A percentile compares a stretch with the other conserved stretches of the same genome.
Evolutionary conservation across 2,797 vertebrate species (phyloP).

Genomic region (Aldrovandia affinis): DNA sequence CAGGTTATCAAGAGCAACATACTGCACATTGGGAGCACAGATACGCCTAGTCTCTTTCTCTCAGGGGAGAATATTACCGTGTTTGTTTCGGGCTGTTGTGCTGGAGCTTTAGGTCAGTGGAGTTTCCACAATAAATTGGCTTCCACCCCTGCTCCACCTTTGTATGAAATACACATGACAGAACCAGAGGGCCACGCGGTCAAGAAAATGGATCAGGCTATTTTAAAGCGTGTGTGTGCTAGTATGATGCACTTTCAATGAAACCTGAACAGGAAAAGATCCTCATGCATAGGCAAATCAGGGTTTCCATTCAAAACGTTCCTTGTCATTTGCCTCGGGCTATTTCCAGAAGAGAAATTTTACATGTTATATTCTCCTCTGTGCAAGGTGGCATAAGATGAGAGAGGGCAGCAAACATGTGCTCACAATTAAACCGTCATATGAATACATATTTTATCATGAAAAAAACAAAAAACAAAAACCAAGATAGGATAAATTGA

Average conservation of each 20-base stretch:
- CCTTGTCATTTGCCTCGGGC: too few relatives aligned
- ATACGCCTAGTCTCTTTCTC: conserved; percentile 40
- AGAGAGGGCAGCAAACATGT: not conserved
- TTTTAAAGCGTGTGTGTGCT: not conserved
- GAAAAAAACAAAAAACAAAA: not conserved
- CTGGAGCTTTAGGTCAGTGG: not conserved
- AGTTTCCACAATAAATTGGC: conserved; percentile 41
- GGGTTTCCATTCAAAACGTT: not conserved
- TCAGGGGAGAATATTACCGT: conserved; percentile 33
- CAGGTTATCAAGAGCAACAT: conserved; percentile 41
- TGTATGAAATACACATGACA: conserved; percentile 62
- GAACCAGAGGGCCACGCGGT: conserved; percentile 15
- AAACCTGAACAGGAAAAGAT: not conserved
- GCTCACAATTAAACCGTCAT: not conserved
- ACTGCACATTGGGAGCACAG: conserved; percentile 30
- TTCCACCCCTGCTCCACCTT: conserved; percentile 69
- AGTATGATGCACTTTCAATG: not conserved
- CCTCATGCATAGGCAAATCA: not conserved
- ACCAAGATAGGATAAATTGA: not conserved
- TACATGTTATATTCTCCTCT: not conserved
- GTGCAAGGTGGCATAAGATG: not conserved
- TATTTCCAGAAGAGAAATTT: not conserved
- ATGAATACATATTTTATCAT: not conserved
- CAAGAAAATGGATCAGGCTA: conserved; percentile 5
- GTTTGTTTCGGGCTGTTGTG: not conserved